These are phyloP conservation scores for Notechis scutatus DNA, from an alignment of 2,113 vertebrate species.

Conservation along the genomic window DNA sequence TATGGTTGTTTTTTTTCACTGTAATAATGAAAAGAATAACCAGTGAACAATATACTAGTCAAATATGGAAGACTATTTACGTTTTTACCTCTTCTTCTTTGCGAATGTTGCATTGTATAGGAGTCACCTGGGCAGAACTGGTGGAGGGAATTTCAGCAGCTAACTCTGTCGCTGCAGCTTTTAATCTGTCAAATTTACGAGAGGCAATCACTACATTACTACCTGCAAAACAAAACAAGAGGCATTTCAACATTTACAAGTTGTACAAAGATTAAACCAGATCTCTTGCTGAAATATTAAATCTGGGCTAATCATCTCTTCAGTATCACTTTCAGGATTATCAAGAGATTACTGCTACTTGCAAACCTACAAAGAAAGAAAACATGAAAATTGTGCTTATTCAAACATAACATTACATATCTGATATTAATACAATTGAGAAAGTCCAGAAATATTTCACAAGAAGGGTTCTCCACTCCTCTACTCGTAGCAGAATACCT, in stretches of 20 bases:
- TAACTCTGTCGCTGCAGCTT: constrained; percentile 76
- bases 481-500: no score
- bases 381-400: neutral
- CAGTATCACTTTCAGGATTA: neutral
- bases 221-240: constrained; percentile 68
- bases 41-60: neutral
- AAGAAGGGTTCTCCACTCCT: no score
- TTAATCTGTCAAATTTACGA: constrained; percentile 78
- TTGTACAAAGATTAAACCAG: neutral
- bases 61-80: neutral
- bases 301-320: neutral
- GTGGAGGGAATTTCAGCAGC: constrained; percentile 60
- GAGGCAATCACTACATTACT: constrained; percentile 91
- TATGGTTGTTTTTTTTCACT: neutral
- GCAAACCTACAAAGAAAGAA: neutral
- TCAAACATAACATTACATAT: neutral
- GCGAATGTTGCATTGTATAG: constrained; percentile 86
- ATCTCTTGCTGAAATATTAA: neutral
- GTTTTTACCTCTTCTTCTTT: constrained; percentile 82
- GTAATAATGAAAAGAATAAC: neutral
- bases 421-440: no score
- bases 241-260: constrained; percentile 1
- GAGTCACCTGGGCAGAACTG: constrained; percentile 69
- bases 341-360: neutral
- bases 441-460: no score